Conservation (phyloP, 2,888 invertebrate species). For the Drosophila merina region DNA sequence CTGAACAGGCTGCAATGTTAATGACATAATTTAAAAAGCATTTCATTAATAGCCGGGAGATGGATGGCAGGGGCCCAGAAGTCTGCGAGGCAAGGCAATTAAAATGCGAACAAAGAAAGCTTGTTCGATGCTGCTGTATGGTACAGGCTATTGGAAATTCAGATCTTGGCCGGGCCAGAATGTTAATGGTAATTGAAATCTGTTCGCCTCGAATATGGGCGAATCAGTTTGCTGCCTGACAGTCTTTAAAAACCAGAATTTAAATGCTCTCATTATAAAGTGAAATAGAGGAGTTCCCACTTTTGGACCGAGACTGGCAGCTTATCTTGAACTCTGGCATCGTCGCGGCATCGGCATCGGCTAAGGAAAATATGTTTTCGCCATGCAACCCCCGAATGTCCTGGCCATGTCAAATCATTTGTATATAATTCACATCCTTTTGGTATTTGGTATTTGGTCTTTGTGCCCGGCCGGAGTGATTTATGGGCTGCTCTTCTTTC, state of each 20-base stretch:
- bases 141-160: conserved; percentile 27
- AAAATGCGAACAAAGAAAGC: conserved; percentile 42
- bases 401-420: conserved; percentile 76
- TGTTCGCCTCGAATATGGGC: conserved; percentile 29
- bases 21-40: conserved; percentile 74
- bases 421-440: conserved; percentile 80
- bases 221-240: conserved; percentile 9
- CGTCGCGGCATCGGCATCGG: conserved; percentile 29
- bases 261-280: not conserved
- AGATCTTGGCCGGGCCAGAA: conserved; percentile 23
- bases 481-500: conserved; percentile 65
- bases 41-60: conserved; percentile 66
- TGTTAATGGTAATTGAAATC: conserved; percentile 39
- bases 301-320: conserved; percentile 1
- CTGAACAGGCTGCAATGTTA: conserved; percentile 71
- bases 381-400: conserved; percentile 31
- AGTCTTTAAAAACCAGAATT: conserved; percentile 1
- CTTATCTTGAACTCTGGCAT: conserved; percentile 68
- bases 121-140: conserved; percentile 7
- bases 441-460: conserved; percentile 42
- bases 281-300: not conserved
- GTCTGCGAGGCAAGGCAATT: conserved; percentile 21
- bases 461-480: conserved; percentile 62
- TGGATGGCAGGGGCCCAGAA: conserved; percentile 33
- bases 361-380: conserved; percentile 35